Evolutionary conservation across 2,113 vertebrate genomes (phyloP), one percentile per base, ranked within the genome.

Genomic region (Cynoglossus semilaevis): DNA sequence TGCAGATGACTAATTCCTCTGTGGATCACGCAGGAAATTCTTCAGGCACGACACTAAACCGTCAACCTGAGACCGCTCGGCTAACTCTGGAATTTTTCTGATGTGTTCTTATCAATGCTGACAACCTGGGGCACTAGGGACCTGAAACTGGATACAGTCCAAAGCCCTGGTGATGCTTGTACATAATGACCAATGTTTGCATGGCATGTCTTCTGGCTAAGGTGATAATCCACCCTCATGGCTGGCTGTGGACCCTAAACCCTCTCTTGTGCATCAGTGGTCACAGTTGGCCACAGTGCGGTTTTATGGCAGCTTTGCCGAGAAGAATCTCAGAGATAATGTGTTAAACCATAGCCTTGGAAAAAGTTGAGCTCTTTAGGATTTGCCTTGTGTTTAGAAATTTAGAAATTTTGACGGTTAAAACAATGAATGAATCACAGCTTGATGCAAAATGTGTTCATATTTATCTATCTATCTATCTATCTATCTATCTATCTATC

Each of bases 1-100:
- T 67, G 53, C 84, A 88, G 82, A 87, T 89, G 87, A 82, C 74
- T 46, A 53, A 83, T 85, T 85, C 75, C 81, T 80, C 8, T 67
- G 55, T 60, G 80, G 74, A 88, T 89, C 72, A 84, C 73, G 54
- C 68, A 75, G 72, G 77, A 84, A 82, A 88, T 88, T 90, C 79
- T 68, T 86, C 36, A 8, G 81, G 48, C 10, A 71, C 53, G 45
- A 70, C 14, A 56, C 65, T 71, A 56, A 51, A 70, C 57, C 72
- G 64, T 38, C 69, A 55, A 54, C 56, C 18, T 60, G 46, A 42
- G 56, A 38, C 44, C 52, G 53, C 34, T 9, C 14, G 51, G 58
- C 60, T 49, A 64, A 75, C 34, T 64, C 64, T 36, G 9, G 46
- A 43, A n/a, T 44, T 15, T 61, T 53, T 57, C 34, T 11, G 7